Conservation (phyloP, 2,797 vertebrate species). For the Mormyrus proboscirostris region DNA sequence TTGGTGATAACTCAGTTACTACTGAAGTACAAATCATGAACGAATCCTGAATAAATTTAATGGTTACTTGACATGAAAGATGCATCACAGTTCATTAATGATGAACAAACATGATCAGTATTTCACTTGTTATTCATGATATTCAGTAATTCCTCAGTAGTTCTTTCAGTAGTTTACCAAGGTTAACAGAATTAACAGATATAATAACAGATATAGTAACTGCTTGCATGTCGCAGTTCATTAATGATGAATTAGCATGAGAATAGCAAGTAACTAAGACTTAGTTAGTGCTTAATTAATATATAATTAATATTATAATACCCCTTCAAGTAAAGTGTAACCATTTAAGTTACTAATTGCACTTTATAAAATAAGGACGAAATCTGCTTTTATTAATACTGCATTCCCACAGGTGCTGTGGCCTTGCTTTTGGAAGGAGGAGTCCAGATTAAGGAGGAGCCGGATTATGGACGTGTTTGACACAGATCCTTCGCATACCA, state of each 20-base stretch:
- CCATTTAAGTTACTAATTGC: background rate
- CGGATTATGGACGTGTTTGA: conserved; percentile 30
- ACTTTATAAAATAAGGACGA: background rate
- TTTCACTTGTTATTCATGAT: background rate
- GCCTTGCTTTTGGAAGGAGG: conserved; percentile 24
- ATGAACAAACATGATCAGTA: background rate
- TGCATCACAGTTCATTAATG: background rate
- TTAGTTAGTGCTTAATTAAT: background rate
- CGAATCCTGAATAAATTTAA: background rate
- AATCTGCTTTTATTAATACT: background rate
- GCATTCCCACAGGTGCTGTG: background rate
- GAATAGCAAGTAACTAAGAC: background rate
- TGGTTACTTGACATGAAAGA: background rate
- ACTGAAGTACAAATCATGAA: background rate
- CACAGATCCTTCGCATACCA: conserved; percentile 23
- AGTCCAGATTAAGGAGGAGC: conserved; percentile 28
- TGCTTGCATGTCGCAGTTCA: background rate
- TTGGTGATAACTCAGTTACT: background rate
- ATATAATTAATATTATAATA: background rate
- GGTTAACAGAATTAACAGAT: background rate
- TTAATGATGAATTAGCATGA: background rate
- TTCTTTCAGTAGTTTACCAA: background rate
- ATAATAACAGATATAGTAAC: background rate
- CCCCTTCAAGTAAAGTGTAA: background rate
- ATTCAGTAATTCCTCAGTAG: background rate